Conservation (phyloP, 2,888 invertebrate genomes). For the Laspeyria flexula region DNA sequence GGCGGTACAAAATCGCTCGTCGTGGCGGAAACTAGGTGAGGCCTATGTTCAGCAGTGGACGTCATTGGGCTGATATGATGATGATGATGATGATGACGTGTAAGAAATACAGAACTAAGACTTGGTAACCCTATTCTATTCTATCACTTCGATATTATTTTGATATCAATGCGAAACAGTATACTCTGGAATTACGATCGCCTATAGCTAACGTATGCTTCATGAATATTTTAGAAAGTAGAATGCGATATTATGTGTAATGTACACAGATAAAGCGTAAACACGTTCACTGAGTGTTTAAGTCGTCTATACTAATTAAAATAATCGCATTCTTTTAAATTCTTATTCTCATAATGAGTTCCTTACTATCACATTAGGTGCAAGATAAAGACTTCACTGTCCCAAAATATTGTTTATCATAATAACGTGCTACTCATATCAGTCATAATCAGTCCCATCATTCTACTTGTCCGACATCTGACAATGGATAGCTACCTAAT, state of each 20-base stretch:
- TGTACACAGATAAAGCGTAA: slow-evolving; percentile 29
- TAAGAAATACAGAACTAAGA: not conserved
- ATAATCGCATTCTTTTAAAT: not conserved
- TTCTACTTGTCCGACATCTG: not conserved
- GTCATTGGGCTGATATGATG: no score
- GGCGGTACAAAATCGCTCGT: no score
- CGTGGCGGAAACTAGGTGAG: no score
- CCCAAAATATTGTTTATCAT: not conserved
- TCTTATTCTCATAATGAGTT: not conserved
- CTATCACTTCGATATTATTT: slow-evolving; percentile 12
- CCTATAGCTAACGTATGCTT: slow-evolving; percentile 47
- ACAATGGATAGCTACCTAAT: not conserved
- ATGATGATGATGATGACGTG: no score
- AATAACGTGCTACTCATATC: not conserved
- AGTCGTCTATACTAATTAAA: not conserved
- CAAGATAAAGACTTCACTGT: not conserved
- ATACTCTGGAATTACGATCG: slow-evolving; percentile 40
- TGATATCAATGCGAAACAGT: slow-evolving; percentile 21
- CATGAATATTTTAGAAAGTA: slow-evolving; percentile 69
- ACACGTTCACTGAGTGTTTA: slow-evolving; percentile 16
- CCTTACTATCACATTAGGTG: not conserved
- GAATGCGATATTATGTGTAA: slow-evolving; percentile 35
- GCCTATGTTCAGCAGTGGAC: no score
- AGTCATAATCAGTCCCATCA: not conserved
- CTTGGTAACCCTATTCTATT: not conserved